Conservation (phyloP, 2,888 invertebrate genomes). For the Cataglyphis rosenhaueri region DNA sequence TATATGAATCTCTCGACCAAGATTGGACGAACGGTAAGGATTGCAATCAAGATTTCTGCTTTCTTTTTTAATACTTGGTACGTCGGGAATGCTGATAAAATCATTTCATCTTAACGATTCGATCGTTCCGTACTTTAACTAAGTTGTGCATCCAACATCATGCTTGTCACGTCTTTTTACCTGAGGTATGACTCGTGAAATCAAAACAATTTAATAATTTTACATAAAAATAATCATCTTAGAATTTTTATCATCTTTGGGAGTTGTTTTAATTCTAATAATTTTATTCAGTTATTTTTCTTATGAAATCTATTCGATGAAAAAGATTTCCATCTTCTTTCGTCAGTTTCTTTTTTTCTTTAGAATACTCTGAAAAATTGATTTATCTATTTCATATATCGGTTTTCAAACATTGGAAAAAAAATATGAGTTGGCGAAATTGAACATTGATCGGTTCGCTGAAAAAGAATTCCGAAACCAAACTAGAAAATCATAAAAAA, state of each 20-base stretch:
- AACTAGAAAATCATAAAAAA: conserved; percentile 9
- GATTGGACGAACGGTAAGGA: conserved; percentile 49
- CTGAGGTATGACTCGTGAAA: background rate
- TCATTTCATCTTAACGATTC: conserved; percentile 68
- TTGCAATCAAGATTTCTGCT: conserved; percentile 68
- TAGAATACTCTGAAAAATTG: background rate
- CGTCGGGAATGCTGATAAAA: conserved; percentile 69
- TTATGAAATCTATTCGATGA: background rate
- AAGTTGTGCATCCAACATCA: background rate
- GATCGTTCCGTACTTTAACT: conserved; percentile 55
- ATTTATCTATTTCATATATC: background rate
- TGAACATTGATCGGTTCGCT: conserved; percentile 5
- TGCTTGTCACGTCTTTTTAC: conserved; percentile 26
- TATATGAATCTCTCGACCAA: conserved; percentile 5
- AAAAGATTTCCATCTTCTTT: background rate
- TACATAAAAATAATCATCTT: background rate
- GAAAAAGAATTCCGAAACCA: background rate
- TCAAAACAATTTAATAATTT: conserved; percentile 14
- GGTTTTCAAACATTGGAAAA: background rate
- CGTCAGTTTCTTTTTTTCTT: background rate
- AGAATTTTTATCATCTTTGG: background rate
- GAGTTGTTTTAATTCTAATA: background rate
- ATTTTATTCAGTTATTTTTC: conserved; percentile 7
- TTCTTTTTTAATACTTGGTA: conserved; percentile 67
- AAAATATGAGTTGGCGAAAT: background rate